A percentile compares a stretch with the other conserved stretches of the same genome.
phyloP scores from a whole-genome alignment of 2,888 invertebrate species.

The Endotricha flammealis region DNA sequence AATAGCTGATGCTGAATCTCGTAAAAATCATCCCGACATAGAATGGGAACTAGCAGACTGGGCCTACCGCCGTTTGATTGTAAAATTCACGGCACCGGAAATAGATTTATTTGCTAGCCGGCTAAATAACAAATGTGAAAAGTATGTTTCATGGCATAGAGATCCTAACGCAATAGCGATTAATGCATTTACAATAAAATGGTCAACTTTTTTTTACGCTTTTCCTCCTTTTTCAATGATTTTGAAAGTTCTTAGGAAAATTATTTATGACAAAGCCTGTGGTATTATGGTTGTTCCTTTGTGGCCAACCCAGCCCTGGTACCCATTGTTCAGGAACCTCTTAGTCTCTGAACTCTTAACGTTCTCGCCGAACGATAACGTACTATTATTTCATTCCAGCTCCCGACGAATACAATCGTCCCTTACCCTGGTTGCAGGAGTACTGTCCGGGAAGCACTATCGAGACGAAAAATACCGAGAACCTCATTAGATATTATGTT shows the following conservation, averaged over 20 bases:
- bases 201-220: neutral
- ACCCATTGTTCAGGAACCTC: neutral
- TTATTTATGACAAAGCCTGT: constrained; percentile 9
- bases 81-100: neutral
- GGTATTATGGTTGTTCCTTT: constrained; percentile 13
- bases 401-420: neutral
- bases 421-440: constrained; percentile 9
- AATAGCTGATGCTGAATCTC: constrained; percentile 17
- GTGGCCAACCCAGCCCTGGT: constrained; percentile 14
- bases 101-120: constrained; percentile 4
- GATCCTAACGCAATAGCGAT: no score
- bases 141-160: constrained; percentile 1
- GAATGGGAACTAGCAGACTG: constrained; percentile 15
- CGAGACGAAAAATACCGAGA: constrained; percentile 1
- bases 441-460: constrained; percentile 7
- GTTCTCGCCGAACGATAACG: neutral
- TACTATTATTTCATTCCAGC: constrained; percentile 4
- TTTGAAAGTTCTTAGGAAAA: constrained; percentile 10
- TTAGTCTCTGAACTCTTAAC: neutral
- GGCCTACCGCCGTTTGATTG: neutral
- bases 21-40: constrained; percentile 14
- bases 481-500: constrained; percentile 4
- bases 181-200: neutral
- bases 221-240: neutral
- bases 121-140: neutral